Evolutionary conservation across 2,113 vertebrate species (phyloP).

Genomic region (Epinephelus moara): DNA sequence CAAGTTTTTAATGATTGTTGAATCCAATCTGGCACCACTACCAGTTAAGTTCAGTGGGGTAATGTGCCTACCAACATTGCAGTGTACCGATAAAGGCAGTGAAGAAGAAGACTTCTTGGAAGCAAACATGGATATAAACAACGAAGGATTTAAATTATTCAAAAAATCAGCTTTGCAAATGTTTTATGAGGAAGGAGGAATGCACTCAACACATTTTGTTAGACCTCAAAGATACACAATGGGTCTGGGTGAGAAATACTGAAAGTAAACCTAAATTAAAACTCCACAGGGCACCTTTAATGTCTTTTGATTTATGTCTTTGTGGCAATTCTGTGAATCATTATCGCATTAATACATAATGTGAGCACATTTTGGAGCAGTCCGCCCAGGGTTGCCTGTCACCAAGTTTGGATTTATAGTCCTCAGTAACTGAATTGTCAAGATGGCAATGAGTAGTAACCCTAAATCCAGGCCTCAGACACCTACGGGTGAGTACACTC

Average conservation of each 20-base stretch:
- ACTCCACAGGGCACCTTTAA: neutral
- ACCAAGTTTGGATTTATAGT: neutral
- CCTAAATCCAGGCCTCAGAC: neutral
- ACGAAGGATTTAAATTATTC: conserved; percentile 6
- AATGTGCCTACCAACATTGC: neutral
- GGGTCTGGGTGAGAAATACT: neutral
- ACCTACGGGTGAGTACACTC: neutral
- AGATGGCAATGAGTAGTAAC: neutral
- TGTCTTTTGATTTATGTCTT: conserved; percentile 2
- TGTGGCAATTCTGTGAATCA: neutral
- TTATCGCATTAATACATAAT: neutral
- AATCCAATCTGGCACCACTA: neutral
- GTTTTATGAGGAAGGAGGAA: neutral
- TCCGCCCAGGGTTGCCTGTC: neutral
- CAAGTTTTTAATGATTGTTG: no score
- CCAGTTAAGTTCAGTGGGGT: neutral
- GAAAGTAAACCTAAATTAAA: neutral
- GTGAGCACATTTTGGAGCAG: neutral
- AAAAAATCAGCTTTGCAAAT: neutral
- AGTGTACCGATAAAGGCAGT: neutral
- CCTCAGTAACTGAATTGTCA: neutral
- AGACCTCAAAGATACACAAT: neutral
- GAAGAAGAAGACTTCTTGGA: neutral
- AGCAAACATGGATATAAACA: neutral
- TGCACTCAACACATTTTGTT: neutral